Conservation (phyloP, 2,797 vertebrate species). For the Etheostoma nigrum region DNA sequence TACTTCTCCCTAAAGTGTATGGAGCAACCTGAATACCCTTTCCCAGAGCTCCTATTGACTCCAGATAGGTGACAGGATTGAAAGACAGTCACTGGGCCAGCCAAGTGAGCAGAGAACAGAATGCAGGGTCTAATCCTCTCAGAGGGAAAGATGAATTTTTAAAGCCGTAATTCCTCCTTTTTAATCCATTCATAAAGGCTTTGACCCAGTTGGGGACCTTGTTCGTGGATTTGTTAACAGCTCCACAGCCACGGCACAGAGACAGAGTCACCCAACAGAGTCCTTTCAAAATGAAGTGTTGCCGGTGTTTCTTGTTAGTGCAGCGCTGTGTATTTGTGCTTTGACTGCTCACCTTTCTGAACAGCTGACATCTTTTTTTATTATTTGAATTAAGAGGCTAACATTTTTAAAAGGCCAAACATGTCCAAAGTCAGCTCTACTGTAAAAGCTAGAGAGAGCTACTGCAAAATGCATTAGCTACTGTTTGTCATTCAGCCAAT, state of each 20-base stretch:
- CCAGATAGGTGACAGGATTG: conserved; percentile 45
- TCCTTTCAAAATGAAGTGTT: not conserved
- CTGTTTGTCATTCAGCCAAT: too few relatives aligned
- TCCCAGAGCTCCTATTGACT: conserved; percentile 32
- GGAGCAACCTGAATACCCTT: conserved; percentile 27
- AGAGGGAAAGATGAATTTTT: conserved; percentile 75
- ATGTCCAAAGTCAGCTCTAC: not conserved
- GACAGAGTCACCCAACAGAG: not conserved
- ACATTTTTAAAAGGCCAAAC: not conserved
- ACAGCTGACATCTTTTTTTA: conserved; percentile 1
- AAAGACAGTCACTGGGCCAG: conserved; percentile 47
- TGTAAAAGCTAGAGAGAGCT: too few relatives aligned
- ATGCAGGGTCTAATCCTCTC: conserved; percentile 74
- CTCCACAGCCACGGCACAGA: conserved; percentile 5
- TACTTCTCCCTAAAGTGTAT: conserved; percentile 13
- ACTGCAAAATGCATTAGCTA: too few relatives aligned
- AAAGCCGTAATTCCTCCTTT: conserved; percentile 76
- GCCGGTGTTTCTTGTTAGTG: not conserved
- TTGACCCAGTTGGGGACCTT: conserved; percentile 65
- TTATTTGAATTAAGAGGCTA: not conserved
- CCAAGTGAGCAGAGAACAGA: conserved; percentile 49
- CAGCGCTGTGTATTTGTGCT: too few relatives aligned
- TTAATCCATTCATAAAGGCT: conserved; percentile 76
- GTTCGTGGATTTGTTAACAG: conserved; percentile 46
- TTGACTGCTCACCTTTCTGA: not conserved